phyloP scores from a whole-genome alignment of 2,888 invertebrate genomes.

The Aleiodes leptofemur region DNA sequence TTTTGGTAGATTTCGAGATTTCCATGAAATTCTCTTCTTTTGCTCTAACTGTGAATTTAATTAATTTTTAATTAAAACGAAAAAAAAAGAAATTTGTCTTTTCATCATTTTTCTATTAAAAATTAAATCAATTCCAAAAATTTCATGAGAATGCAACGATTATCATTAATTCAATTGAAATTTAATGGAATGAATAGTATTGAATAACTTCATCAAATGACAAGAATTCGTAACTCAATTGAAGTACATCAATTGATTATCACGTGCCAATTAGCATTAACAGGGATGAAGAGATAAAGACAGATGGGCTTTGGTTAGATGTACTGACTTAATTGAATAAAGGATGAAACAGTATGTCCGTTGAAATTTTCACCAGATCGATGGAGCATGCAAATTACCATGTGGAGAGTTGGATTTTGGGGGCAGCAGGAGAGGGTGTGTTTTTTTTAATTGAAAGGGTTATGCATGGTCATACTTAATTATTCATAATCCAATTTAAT shows the following conservation, averaged over 20 bases:
- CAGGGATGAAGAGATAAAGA: conserved; percentile 27
- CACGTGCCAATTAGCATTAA: conserved; percentile 45
- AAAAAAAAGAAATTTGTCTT: too few species aligned
- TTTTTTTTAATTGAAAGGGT: background rate
- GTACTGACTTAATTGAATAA: conserved; percentile 46
- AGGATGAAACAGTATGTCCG: conserved; percentile 28
- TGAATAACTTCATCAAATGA: too few species aligned
- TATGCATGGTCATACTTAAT: conserved; percentile 50
- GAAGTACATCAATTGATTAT: conserved; percentile 37
- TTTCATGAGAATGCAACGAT: too few species aligned
- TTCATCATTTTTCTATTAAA: too few species aligned
- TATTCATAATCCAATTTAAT: conserved; percentile 60
- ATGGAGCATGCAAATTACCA: conserved; percentile 50
- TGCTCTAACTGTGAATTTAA: too few species aligned
- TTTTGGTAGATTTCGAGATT: background rate
- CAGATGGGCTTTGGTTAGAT: conserved; percentile 33
- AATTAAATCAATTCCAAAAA: too few species aligned
- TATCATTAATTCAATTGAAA: too few species aligned
- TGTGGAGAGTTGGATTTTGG: conserved; percentile 24
- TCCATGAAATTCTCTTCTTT: background rate
- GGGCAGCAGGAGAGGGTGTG: conserved; percentile 41
- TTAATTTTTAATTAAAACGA: too few species aligned
- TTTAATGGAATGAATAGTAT: too few species aligned
- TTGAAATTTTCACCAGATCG: conserved; percentile 34
- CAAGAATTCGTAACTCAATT: background rate